Conservation (phyloP, 2,113 vertebrate species). For the Erinaceus europaeus region DNA sequence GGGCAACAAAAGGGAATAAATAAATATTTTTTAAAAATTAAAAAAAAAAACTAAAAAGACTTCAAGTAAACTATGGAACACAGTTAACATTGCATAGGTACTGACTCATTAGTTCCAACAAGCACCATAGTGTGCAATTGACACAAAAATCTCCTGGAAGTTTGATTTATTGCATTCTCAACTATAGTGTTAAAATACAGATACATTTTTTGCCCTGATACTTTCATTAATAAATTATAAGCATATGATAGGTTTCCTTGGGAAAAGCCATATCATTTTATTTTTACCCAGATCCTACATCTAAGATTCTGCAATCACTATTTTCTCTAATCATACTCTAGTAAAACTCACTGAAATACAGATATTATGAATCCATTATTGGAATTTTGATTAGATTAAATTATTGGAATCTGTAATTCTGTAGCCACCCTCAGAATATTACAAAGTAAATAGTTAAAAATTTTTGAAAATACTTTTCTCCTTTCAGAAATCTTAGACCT, state of each 20-base stretch:
- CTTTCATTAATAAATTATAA: background rate
- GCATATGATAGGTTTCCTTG: background rate
- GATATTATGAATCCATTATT: background rate
- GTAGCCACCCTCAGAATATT: background rate
- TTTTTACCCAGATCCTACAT: too few species aligned
- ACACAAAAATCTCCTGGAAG: background rate
- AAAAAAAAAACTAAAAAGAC: background rate
- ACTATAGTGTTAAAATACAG: conserved; percentile 1
- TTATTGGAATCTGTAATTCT: background rate
- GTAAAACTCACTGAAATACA: too few species aligned
- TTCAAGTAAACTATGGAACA: background rate
- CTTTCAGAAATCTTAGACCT: background rate
- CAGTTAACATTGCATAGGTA: background rate
- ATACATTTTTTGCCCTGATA: background rate
- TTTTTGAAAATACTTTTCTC: background rate
- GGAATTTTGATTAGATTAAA: background rate
- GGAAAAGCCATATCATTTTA: background rate
- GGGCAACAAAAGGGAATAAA: too few species aligned
- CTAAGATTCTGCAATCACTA: too few species aligned
- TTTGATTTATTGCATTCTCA: background rate
- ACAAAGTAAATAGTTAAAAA: background rate
- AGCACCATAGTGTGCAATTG: background rate
- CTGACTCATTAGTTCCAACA: background rate
- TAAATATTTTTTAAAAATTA: too few species aligned
- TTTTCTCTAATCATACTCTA: background rate